Percentiles rank a stretch among this genome's conserved stretches.
Evolutionary conservation across 2,888 invertebrate genomes (phyloP).

Genomic region (Zeuzera pyrina): DNA sequence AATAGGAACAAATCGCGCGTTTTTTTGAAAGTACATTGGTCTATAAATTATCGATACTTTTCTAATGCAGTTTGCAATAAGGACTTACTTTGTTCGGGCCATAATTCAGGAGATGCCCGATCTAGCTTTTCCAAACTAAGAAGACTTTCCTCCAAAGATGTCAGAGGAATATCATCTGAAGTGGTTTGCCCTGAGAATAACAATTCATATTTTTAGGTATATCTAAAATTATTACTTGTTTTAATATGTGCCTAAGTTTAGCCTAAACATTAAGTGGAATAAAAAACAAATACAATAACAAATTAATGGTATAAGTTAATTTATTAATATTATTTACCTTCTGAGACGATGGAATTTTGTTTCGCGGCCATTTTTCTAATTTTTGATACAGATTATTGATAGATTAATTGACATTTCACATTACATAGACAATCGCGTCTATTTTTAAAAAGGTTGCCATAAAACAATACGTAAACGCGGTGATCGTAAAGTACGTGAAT

Average conservation of each 20-base stretch:
- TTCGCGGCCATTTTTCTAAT: conserved; percentile 77
- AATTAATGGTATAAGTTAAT: conserved; percentile 5
- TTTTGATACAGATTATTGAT: conserved; percentile 22
- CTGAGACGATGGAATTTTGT: conserved; percentile 74
- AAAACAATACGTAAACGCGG: no score
- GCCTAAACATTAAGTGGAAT: background rate
- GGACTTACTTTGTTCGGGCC: conserved; percentile 94
- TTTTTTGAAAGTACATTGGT: conserved; percentile 41
- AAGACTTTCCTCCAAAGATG: conserved; percentile 80
- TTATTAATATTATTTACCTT: conserved; percentile 65
- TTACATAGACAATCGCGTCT: background rate
- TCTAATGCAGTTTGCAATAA: background rate
- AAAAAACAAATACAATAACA: background rate
- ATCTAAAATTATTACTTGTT: no score
- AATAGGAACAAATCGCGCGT: conserved; percentile 45
- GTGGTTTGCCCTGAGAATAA: conserved; percentile 49
- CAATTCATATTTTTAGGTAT: no score
- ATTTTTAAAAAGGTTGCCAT: no score
- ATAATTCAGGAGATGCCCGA: conserved; percentile 94
- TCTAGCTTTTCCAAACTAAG: conserved; percentile 93
- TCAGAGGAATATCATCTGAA: conserved; percentile 65
- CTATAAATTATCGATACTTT: no score
- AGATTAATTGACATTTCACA: background rate
- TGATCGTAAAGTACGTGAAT: no score
- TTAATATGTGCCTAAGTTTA: no score